These are phyloP conservation scores for Salvelinus fontinalis DNA, from an alignment of 2,113 vertebrate genomes.

Conservation along the genomic window DNA sequence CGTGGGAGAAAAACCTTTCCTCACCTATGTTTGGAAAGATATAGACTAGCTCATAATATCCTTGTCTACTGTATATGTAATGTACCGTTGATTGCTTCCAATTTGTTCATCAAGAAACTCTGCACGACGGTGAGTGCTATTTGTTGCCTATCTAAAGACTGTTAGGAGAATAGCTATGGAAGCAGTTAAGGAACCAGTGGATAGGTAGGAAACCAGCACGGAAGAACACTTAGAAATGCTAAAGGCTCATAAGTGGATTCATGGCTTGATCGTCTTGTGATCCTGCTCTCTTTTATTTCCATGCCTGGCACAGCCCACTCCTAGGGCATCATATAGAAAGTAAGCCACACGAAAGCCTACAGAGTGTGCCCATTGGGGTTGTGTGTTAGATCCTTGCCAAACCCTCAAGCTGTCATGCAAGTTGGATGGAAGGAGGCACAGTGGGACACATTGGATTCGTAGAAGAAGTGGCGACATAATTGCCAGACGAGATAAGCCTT, in stretches of 20 bases:
- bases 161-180: neutral
- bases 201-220: neutral
- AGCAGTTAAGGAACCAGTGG: neutral
- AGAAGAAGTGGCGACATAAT: too few species aligned
- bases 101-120: neutral
- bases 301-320: too few species aligned
- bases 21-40: neutral
- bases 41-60: neutral
- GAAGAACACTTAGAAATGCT: neutral
- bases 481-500: too few species aligned
- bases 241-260: neutral
- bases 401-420: too few species aligned
- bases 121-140: neutral
- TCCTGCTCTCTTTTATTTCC: too few species aligned
- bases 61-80: neutral
- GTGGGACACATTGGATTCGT: too few species aligned
- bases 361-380: too few species aligned
- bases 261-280: too few species aligned
- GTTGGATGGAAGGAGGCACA: too few species aligned
- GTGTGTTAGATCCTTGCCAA: too few species aligned
- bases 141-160: neutral
- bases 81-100: neutral
- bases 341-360: too few species aligned
- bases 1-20: neutral
- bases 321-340: too few species aligned